These are phyloP conservation scores for Leucophenga varia DNA, from an alignment of 1,140 invertebrate genomes.

Conservation along the genomic window DNA sequence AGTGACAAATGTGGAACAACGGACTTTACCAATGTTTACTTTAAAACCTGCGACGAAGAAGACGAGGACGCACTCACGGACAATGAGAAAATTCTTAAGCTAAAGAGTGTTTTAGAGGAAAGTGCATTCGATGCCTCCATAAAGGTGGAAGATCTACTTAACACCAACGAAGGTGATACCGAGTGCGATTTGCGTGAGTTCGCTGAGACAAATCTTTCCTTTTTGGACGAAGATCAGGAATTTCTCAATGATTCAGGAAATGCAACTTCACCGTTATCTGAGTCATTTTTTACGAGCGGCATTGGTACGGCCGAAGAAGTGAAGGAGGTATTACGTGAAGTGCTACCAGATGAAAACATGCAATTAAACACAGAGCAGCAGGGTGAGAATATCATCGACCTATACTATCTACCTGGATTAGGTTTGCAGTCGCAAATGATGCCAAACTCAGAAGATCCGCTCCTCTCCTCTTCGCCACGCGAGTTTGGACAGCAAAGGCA, in stretches of 20 bases:
- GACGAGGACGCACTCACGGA: conserved; percentile 48
- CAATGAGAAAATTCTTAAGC: conserved; percentile 59
- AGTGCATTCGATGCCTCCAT: conserved; percentile 44
- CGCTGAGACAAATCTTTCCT: conserved; percentile 51
- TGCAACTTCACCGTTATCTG: conserved; percentile 71
- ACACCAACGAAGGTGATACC: conserved; percentile 37
- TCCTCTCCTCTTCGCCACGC: conserved; percentile 77
- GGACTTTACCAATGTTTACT: conserved; percentile 45
- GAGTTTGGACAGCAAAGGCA: conserved; percentile 66
- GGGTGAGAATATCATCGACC: conserved; percentile 50
- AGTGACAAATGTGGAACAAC: conserved; percentile 41
- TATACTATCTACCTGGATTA: conserved; percentile 50
- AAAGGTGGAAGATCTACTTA: conserved; percentile 49
- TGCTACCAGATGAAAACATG: conserved; percentile 71
- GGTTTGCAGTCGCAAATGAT: conserved; percentile 73
- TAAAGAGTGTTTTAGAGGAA: conserved; percentile 55
- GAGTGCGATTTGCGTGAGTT: conserved; percentile 51
- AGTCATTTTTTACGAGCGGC: conserved; percentile 81
- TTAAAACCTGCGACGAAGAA: conserved; percentile 35
- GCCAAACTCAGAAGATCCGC: conserved; percentile 81
- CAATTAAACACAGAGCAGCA: conserved; percentile 40
- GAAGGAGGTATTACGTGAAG: conserved; percentile 77
- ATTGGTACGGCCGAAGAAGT: conserved; percentile 83
- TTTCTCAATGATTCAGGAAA: conserved; percentile 64
- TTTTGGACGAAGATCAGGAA: conserved; percentile 54